Evolutionary conservation across 2,888 invertebrate genomes (phyloP).

Genomic region (Labia minor): DNA sequence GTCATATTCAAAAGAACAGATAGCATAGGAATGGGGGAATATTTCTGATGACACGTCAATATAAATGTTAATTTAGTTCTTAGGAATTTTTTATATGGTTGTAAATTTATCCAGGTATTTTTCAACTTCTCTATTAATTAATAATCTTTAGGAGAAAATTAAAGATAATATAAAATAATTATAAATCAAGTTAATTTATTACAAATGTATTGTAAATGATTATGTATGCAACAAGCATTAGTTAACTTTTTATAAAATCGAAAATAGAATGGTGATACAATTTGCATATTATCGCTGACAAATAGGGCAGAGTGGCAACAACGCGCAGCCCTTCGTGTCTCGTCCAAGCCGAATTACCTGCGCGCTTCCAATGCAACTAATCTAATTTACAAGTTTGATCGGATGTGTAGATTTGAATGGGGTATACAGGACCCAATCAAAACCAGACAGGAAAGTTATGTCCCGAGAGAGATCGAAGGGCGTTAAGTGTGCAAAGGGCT

Average conservation of each 20-base stretch:
- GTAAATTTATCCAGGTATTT: no score
- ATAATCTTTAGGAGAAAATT: no score
- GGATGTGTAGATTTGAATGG: conserved; percentile 7
- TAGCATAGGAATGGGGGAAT: not conserved
- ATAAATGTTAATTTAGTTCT: not conserved
- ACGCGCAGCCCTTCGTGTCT: not conserved
- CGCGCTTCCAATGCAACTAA: conserved; percentile 1
- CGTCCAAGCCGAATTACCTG: not conserved
- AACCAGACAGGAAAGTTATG: not conserved
- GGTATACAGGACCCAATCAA: conserved; percentile 2
- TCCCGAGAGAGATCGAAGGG: not conserved
- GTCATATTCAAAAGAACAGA: not conserved
- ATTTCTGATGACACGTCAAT: not conserved
- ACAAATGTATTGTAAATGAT: no score
- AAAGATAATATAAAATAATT: no score
- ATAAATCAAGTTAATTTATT: no score
- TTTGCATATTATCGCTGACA: not conserved
- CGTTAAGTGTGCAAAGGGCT: not conserved
- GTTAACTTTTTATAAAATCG: not conserved
- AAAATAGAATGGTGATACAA: not conserved
- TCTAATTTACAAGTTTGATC: conserved; percentile 4
- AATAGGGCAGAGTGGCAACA: not conserved
- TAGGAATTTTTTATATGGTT: no score
- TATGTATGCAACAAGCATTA: no score
- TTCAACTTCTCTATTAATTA: no score